Percentiles rank a stretch among this genome's conserved stretches.
Evolutionary conservation across 1,140 invertebrate species (phyloP).

Genomic region (Potamilus streckersoni): DNA sequence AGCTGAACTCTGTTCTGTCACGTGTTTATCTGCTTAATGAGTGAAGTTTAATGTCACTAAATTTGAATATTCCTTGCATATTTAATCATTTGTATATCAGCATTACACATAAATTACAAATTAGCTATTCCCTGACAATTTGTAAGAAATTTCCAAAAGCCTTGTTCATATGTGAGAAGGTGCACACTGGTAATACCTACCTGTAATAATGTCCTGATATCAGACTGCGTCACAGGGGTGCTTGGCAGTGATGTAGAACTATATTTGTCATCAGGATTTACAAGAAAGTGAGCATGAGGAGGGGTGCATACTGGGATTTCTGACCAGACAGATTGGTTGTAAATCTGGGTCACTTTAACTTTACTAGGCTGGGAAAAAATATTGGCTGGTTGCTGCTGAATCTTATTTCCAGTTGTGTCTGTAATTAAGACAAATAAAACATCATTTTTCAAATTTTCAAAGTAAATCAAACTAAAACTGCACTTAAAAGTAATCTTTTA

Average conservation of each 20-base stretch:
- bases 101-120: too few relatives aligned
- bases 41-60: too few relatives aligned
- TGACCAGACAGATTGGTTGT: conserved; percentile 37
- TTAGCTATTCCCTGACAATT: too few relatives aligned
- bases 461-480: neutral
- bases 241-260: conserved; percentile 10
- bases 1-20: too few relatives aligned
- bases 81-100: too few relatives aligned
- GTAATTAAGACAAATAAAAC: neutral
- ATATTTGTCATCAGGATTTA: conserved; percentile 19
- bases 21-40: neutral
- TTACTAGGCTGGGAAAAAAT: conserved; percentile 33
- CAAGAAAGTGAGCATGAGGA: conserved; percentile 5
- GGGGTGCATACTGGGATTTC: conserved; percentile 16
- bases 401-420: conserved; percentile 9
- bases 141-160: too few relatives aligned
- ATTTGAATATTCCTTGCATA: too few relatives aligned
- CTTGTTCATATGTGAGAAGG: neutral
- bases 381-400: neutral
- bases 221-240: conserved; percentile 15
- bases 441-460: neutral
- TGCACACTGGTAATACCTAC: neutral
- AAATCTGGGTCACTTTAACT: conserved; percentile 35
- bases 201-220: conserved; percentile 38
- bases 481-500: neutral